phyloP scores from a whole-genome alignment of 2,113 vertebrate species.

The Forbesichthys papilliferus region DNA sequence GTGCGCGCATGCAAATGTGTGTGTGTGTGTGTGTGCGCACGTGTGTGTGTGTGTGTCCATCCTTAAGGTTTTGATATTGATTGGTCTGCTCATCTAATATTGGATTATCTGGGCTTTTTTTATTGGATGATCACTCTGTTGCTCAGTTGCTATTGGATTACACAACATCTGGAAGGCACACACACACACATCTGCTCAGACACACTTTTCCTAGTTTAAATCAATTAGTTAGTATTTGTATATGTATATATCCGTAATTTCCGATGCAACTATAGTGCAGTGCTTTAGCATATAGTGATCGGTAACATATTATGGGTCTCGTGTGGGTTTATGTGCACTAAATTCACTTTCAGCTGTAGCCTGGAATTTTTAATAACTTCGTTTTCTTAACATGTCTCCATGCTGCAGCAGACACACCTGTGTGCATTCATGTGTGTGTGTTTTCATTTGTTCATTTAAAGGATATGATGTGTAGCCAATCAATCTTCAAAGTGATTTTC shows the following conservation, averaged over 20 bases:
- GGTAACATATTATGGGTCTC: background rate
- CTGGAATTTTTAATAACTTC: background rate
- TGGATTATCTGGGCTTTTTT: constrained; percentile 22
- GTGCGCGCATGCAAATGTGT: no score
- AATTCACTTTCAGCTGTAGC: background rate
- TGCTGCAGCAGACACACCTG: no score
- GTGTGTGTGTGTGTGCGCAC: background rate
- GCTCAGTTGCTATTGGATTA: constrained; percentile 20
- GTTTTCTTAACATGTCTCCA: no score
- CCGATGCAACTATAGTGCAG: no score
- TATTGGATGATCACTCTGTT: constrained; percentile 6
- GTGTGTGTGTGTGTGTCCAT: background rate
- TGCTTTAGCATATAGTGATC: background rate
- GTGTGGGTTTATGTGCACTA: no score
- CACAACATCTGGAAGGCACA: constrained; percentile 11
- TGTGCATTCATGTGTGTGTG: background rate
- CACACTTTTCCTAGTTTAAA: background rate
- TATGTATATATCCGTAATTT: no score
- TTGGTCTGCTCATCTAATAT: constrained; percentile 9
- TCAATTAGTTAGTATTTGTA: background rate
- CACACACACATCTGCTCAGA: background rate
- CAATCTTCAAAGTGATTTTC: no score
- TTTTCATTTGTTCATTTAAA: background rate
- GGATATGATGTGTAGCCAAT: no score
- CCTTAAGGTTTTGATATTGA: constrained; percentile 13